These are phyloP conservation scores for Podotricha telesiphe DNA, from an alignment of 2,888 invertebrate species.

Conservation along the genomic window DNA sequence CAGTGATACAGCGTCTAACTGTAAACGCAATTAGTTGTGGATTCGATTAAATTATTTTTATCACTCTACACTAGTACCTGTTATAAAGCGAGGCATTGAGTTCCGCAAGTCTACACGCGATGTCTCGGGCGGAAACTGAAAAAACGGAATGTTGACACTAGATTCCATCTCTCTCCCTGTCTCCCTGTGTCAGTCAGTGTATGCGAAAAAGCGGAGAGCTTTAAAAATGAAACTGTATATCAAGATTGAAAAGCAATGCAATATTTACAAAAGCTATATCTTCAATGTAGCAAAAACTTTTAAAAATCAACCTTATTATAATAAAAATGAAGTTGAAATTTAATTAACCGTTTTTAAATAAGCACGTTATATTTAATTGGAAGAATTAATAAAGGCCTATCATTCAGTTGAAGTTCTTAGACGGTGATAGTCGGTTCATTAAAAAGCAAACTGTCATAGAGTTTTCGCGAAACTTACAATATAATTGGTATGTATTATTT, in stretches of 20 bases:
- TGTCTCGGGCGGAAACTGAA: too few species aligned
- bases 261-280: conserved; percentile 11
- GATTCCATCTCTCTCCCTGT: too few species aligned
- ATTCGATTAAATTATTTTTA: too few species aligned
- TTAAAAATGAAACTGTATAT: background rate
- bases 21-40: too few species aligned
- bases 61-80: too few species aligned
- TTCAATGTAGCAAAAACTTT: background rate
- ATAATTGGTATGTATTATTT: conserved; percentile 4
- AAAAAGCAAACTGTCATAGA: background rate
- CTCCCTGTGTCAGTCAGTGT: too few species aligned
- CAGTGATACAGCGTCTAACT: too few species aligned
- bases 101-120: too few species aligned
- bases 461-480: background rate
- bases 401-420: conserved; percentile 4
- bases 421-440: conserved; percentile 10
- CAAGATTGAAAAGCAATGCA: background rate
- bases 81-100: too few species aligned
- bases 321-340: background rate
- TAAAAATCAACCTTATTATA: background rate
- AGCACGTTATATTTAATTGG: conserved; percentile 20
- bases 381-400: background rate
- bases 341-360: background rate
- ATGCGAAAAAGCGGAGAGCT: too few species aligned
- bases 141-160: too few species aligned